These are phyloP conservation scores for Nomada fucata DNA, from an alignment of 2,888 invertebrate genomes.

Conservation along the genomic window DNA sequence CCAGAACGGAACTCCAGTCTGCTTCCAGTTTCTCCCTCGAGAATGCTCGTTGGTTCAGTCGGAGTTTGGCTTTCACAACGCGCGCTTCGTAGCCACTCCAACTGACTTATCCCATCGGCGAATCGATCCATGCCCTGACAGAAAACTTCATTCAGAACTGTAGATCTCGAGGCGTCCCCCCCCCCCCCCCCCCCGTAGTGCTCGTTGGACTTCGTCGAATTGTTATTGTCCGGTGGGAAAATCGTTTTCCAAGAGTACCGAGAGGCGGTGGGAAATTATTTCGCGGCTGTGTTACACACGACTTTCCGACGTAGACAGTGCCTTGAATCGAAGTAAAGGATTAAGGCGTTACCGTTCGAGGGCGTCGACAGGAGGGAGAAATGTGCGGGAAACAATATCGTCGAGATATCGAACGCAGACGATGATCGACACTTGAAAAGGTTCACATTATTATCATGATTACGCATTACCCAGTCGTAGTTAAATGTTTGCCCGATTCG, in stretches of 20 bases:
- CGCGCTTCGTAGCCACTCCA: conserved; percentile 60
- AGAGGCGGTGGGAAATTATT: neutral
- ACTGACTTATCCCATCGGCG: conserved; percentile 25
- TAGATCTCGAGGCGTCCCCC: neutral
- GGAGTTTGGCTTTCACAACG: conserved; percentile 66
- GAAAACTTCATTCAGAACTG: conserved; percentile 17
- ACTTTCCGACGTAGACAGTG: neutral
- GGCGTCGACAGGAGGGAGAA: conserved; percentile 2
- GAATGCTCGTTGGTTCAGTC: conserved; percentile 67
- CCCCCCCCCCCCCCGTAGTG: neutral
- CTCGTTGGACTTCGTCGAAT: neutral
- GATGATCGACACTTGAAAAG: conserved; percentile 52
- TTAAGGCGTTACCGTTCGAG: neutral
- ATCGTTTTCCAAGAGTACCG: neutral
- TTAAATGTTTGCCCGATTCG: conserved; percentile 6
- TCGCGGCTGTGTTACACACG: neutral
- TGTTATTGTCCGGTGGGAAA: neutral
- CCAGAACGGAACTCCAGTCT: conserved; percentile 74
- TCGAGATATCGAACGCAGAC: conserved; percentile 28
- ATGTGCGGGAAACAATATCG: conserved; percentile 31
- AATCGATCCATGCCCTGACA: conserved; percentile 34
- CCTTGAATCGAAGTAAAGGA: neutral
- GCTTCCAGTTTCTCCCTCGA: conserved; percentile 72
- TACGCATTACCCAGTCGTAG: neutral
- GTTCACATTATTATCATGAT: conserved; percentile 22